These are phyloP conservation scores for Exaiptasia diaphana DNA, from an alignment of 64 coral and sea anemone genomes.

Conservation along the genomic window DNA sequence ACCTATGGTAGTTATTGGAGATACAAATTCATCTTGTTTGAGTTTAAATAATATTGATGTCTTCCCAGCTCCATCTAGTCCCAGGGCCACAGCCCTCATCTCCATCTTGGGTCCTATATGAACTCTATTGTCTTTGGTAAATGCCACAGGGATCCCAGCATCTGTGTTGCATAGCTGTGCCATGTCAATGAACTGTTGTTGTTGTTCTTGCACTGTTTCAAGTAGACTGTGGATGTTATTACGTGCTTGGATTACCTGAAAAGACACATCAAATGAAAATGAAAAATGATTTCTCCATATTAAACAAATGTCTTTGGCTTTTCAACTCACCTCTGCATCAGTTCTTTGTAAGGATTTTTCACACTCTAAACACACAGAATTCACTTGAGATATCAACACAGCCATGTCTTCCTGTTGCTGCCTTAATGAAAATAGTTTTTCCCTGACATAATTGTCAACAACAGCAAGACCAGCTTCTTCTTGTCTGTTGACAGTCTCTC, in stretches of 20 bases:
- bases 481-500: constrained; percentile 92
- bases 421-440: constrained; percentile 74
- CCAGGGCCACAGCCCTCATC: constrained; percentile 91
- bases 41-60: constrained; percentile 99
- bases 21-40: constrained; percentile 96
- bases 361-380: constrained; percentile 86
- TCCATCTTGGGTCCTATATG: constrained; percentile 99
- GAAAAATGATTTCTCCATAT: neutral
- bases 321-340: constrained; percentile 77
- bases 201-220: constrained; percentile 95
- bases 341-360: constrained; percentile 81
- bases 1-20: constrained; percentile 97
- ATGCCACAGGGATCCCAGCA: constrained; percentile 90
- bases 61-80: constrained; percentile 96
- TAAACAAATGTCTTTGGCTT: neutral
- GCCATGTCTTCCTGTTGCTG: constrained; percentile 99
- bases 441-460: constrained; percentile 90
- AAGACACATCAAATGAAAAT: neutral
- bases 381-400: constrained; percentile 81
- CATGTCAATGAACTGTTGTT: constrained; percentile 91
- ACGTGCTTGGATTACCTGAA: constrained; percentile 84
- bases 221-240: constrained; percentile 82
- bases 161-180: constrained; percentile 84
- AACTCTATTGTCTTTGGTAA: constrained; percentile 96
- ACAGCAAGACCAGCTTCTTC: constrained; percentile 96